phyloP scores from a whole-genome alignment of 2,888 invertebrate species.

The Tachystola acroxantha region DNA sequence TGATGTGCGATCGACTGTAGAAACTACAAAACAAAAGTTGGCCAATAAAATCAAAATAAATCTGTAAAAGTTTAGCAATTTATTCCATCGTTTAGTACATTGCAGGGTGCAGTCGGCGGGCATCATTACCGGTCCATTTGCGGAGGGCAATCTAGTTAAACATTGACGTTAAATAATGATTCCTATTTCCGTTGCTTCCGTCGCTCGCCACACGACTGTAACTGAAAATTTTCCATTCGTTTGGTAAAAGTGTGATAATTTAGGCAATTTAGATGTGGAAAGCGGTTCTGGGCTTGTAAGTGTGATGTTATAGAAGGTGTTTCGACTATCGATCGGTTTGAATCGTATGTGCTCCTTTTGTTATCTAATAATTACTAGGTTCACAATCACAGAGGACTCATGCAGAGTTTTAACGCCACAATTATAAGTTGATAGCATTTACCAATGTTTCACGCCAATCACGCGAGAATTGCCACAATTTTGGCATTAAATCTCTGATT shows the following conservation, averaged over 20 bases:
- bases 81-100: conserved; percentile 12
- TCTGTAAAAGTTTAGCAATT: conserved; percentile 11
- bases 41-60: conserved; percentile 12
- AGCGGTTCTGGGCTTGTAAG: too few relatives aligned
- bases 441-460: too few relatives aligned
- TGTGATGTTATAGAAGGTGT: too few relatives aligned
- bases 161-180: conserved; percentile 72
- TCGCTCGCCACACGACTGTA: conserved; percentile 20
- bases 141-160: conserved; percentile 59
- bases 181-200: conserved; percentile 54
- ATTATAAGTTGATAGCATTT: too few relatives aligned
- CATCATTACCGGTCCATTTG: conserved; percentile 71
- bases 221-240: conserved; percentile 16
- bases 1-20: too few relatives aligned
- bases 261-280: neutral
- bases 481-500: too few relatives aligned
- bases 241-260: conserved; percentile 4
- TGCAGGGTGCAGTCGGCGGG: conserved; percentile 33
- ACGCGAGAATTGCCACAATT: too few relatives aligned
- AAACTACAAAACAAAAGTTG: conserved; percentile 7
- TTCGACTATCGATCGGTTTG: too few relatives aligned
- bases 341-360: too few relatives aligned
- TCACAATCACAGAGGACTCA: too few relatives aligned
- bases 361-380: too few relatives aligned
- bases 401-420: too few relatives aligned